A percentile compares a stretch with the other conserved stretches of the same genome.
phyloP scores from a whole-genome alignment of 2,113 vertebrate species.

The Callospermophilus lateralis region DNA sequence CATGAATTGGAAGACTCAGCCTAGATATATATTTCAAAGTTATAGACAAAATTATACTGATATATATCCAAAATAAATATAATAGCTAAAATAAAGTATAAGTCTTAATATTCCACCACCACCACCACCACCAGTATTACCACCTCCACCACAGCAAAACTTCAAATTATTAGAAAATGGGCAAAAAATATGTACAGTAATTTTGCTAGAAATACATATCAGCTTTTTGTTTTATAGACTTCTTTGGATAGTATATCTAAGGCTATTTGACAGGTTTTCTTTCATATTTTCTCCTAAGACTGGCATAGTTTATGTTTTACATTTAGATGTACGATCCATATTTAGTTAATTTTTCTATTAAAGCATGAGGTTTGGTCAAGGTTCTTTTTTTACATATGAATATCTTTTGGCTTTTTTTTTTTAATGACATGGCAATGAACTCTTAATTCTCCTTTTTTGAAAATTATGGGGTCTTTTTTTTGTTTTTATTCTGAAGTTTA shows the following conservation, averaged over 20 bases:
- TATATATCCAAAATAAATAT: not conserved
- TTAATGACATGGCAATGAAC: not conserved
- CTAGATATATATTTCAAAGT: too few species aligned
- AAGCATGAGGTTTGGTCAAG: not conserved
- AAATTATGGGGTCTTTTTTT: not conserved
- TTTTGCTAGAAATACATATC: not conserved
- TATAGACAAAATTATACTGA: not conserved
- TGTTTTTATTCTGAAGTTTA: not conserved
- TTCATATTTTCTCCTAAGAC: not conserved
- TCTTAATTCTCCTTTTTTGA: not conserved
- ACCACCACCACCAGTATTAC: too few species aligned
- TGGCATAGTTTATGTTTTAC: not conserved
- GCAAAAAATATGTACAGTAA: not conserved
- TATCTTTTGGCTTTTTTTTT: not conserved
- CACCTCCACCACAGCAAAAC: too few species aligned
- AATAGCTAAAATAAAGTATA: not conserved
- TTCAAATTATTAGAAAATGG: not conserved
- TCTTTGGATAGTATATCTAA: not conserved
- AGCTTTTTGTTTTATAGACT: not conserved
- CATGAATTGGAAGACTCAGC: not conserved
- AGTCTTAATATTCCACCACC: not conserved
- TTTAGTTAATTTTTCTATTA: not conserved
- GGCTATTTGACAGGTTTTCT: not conserved
- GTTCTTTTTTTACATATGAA: not conserved
- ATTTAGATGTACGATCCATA: not conserved